Evolutionary conservation across 2,888 invertebrate genomes (phyloP).

Genomic region (Callyntrura guangdongensis): DNA sequence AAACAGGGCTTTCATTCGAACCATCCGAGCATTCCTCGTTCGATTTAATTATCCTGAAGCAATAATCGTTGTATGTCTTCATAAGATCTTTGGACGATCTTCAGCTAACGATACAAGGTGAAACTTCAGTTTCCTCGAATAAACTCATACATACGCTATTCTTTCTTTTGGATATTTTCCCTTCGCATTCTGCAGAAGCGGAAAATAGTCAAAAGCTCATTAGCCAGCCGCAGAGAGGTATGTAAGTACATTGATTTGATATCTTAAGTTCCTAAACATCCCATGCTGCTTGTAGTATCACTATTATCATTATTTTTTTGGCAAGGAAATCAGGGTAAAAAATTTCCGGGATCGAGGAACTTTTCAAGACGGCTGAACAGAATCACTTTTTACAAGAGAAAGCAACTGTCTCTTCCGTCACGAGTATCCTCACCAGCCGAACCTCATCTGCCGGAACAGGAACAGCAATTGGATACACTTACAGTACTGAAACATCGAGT

Average conservation of each 20-base stretch:
- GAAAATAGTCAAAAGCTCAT: too few relatives aligned
- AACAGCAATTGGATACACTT: constrained; percentile 30
- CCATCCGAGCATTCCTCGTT: not conserved
- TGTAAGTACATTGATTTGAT: not conserved
- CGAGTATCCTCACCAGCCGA: not conserved
- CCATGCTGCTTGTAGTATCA: not conserved
- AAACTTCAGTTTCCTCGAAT: too few relatives aligned
- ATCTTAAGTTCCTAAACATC: not conserved
- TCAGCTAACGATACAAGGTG: too few relatives aligned
- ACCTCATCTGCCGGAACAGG: constrained; percentile 34
- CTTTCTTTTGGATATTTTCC: too few relatives aligned
- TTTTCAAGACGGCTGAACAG: not conserved
- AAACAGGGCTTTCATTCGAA: not conserved
- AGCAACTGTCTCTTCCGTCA: not conserved
- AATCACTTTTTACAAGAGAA: not conserved
- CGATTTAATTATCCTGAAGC: too few relatives aligned
- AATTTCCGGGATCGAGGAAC: not conserved
- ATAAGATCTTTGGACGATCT: too few relatives aligned
- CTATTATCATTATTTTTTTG: not conserved
- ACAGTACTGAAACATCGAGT: constrained; percentile 5
- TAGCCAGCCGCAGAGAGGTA: too few relatives aligned
- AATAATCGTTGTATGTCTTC: too few relatives aligned
- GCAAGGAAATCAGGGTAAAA: not conserved
- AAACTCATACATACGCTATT: too few relatives aligned
- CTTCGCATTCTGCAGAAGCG: too few relatives aligned